These are phyloP conservation scores for Panagrolaimus sp. DNA, from an alignment of 1,140 invertebrate genomes.

Conservation along the genomic window DNA sequence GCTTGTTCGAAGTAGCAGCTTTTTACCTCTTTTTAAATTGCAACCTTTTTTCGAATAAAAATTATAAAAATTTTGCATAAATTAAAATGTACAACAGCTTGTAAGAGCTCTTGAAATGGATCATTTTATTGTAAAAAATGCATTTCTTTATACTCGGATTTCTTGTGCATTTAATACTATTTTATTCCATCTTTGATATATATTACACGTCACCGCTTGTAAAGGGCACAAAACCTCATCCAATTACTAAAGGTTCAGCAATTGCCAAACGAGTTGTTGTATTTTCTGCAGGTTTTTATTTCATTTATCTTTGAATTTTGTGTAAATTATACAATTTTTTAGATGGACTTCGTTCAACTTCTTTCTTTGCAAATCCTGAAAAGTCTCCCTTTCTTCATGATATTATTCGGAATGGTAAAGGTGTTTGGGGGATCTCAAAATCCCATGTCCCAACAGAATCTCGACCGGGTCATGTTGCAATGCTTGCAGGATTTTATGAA, in stretches of 20 bases:
- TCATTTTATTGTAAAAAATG: too few species aligned
- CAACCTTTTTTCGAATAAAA: too few species aligned
- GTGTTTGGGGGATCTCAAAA: slow-evolving; percentile 80
- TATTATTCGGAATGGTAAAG: slow-evolving; percentile 60
- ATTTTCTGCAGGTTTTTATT: slow-evolving; percentile 49
- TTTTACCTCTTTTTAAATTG: too few species aligned
- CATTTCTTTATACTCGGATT: slow-evolving; percentile 26
- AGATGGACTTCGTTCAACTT: slow-evolving; percentile 53
- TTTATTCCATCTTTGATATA: slow-evolving; percentile 58
- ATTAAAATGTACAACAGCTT: too few species aligned
- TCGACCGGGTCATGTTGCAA: slow-evolving; percentile 87
- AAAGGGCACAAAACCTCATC: slow-evolving; percentile 33
- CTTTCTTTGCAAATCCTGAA: slow-evolving; percentile 48
- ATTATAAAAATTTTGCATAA: too few species aligned
- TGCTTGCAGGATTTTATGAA: slow-evolving; percentile 91
- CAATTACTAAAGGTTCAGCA: slow-evolving; percentile 24
- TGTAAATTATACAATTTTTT: neutral
- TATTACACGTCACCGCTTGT: slow-evolving; percentile 56
- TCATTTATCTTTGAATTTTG: neutral
- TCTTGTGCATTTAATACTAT: slow-evolving; percentile 49
- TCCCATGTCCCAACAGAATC: slow-evolving; percentile 97
- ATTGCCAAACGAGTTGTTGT: slow-evolving; percentile 49
- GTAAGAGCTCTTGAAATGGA: too few species aligned
- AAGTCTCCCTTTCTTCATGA: slow-evolving; percentile 48
- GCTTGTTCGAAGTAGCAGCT: too few species aligned